Evolutionary conservation across 2,797 vertebrate species (phyloP).

Genomic region (Coreius guichenoti): DNA sequence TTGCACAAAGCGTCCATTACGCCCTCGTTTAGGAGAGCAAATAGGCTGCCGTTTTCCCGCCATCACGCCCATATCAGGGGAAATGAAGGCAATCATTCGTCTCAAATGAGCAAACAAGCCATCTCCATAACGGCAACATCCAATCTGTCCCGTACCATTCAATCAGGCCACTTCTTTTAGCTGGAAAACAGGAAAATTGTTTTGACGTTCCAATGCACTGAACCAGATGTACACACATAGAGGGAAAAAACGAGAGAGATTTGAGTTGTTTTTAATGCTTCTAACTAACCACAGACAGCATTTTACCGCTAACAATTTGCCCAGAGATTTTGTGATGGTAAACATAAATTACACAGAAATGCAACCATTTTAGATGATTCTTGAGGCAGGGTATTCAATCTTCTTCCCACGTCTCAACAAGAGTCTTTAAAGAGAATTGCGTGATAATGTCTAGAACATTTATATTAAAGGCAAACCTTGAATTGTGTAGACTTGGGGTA

Average conservation of each 20-base stretch:
- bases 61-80: conserved; percentile 54
- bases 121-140: conserved; percentile 51
- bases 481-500: neutral
- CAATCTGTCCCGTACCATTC: conserved; percentile 54
- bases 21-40: conserved; percentile 52
- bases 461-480: conserved; percentile 15
- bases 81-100: conserved; percentile 55
- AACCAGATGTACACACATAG: neutral
- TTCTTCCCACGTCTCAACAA: conserved; percentile 3
- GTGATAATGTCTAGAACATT: conserved; percentile 12
- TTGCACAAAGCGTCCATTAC: conserved; percentile 53
- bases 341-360: conserved; percentile 28
- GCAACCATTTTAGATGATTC: conserved; percentile 2
- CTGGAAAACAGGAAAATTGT: conserved; percentile 46
- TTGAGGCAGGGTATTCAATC: conserved; percentile 13
- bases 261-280: conserved; percentile 36
- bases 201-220: conserved; percentile 20
- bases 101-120: conserved; percentile 55
- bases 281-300: conserved; percentile 17
- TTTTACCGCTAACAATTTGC: conserved; percentile 17
- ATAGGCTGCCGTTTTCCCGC: conserved; percentile 46
- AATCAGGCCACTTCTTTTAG: conserved; percentile 55
- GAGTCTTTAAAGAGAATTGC: conserved; percentile 19
- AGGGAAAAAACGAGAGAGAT: neutral
- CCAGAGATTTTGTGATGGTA: neutral